Percentiles rank a stretch among this genome's conserved stretches.
Evolutionary conservation across 1,140 invertebrate species (phyloP).

Genomic region (Sitophilus oryzae): DNA sequence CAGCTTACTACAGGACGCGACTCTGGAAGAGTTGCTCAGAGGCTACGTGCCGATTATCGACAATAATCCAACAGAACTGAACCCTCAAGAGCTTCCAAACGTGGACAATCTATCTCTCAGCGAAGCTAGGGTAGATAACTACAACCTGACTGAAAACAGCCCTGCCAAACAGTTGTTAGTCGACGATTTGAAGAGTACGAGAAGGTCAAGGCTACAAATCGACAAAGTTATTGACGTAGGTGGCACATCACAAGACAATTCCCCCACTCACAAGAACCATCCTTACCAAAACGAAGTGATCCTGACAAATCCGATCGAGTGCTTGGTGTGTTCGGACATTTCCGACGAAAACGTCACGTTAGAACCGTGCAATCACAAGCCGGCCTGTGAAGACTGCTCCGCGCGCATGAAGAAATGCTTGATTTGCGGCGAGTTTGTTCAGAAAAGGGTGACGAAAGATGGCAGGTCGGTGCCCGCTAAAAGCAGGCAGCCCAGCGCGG

Average conservation of each 20-base stretch:
- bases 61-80: constrained; percentile 31
- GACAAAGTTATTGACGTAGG: constrained; percentile 32
- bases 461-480: constrained; percentile 48
- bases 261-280: constrained; percentile 38
- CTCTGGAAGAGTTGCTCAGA: constrained; percentile 39
- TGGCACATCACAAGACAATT: constrained; percentile 37
- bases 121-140: constrained; percentile 31
- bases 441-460: constrained; percentile 49
- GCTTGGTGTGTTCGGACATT: constrained; percentile 66
- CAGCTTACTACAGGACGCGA: constrained; percentile 48
- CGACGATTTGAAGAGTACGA: constrained; percentile 22
- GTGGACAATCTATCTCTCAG: constrained; percentile 29
- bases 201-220: constrained; percentile 31
- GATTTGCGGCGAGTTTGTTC: constrained; percentile 58
- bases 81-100: constrained; percentile 20
- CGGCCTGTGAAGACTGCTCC: constrained; percentile 72
- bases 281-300: constrained; percentile 30
- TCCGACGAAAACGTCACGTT: constrained; percentile 58
- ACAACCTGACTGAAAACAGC: constrained; percentile 37
- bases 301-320: constrained; percentile 52
- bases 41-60: constrained; percentile 38
- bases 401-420: constrained; percentile 76
- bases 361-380: constrained; percentile 69
- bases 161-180: constrained; percentile 17
- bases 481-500: constrained; percentile 54